Evolutionary conservation across 2,797 vertebrate genomes (phyloP).

Genomic region (Pachyuromys duprasi): DNA sequence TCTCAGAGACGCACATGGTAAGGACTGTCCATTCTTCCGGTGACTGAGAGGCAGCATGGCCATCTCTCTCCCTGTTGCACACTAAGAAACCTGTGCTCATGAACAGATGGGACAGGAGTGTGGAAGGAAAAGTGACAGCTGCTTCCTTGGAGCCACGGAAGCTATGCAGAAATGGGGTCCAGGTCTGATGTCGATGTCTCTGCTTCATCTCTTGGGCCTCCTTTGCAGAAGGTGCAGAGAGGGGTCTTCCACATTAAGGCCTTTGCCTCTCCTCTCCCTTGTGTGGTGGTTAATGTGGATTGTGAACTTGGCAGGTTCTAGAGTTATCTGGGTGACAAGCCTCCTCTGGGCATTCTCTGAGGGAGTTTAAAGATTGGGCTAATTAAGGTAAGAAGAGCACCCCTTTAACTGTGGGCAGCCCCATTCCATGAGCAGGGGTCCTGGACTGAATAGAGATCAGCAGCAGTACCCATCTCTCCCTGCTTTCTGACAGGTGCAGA

Average conservation of each 20-base stretch:
- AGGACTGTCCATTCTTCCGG: background rate
- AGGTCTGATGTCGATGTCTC: background rate
- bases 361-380: background rate
- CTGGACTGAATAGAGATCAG: background rate
- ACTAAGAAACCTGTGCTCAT: background rate
- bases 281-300: background rate
- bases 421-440: background rate
- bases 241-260: background rate
- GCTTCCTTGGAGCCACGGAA: background rate
- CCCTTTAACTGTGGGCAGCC: no score
- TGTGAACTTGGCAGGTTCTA: background rate
- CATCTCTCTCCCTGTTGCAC: background rate
- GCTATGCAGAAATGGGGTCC: background rate
- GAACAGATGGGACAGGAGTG: background rate
- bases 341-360: background rate
- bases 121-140: background rate
- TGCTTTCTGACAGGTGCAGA: background rate
- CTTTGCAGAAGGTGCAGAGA: background rate
- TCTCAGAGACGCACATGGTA: fast-evolving
- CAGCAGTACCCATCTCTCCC: background rate
- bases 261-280: background rate
- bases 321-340: background rate
- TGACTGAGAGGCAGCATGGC: background rate
- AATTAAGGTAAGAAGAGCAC: background rate
- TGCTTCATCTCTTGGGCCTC: background rate